Percentiles rank a stretch among this genome's conserved stretches.
Conservation (phyloP, 2,113 vertebrate genomes). For the Perca flavescens region DNA sequence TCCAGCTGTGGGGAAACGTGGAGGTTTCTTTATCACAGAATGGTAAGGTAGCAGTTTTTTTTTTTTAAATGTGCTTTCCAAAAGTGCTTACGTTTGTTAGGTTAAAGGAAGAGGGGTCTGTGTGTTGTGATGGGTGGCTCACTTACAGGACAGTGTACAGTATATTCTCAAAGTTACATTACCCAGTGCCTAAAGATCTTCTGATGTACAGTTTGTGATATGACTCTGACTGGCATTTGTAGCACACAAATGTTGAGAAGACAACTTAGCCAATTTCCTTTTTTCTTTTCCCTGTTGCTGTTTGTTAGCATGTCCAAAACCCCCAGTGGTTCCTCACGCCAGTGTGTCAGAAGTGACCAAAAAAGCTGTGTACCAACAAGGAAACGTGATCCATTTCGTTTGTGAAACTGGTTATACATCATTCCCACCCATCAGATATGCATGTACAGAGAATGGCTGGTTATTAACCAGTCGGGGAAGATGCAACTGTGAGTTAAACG, state of each 20-base stretch:
- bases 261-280: neutral
- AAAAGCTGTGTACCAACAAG: conserved; percentile 28
- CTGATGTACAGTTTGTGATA: neutral
- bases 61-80: neutral
- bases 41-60: conserved; percentile 43
- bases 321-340: conserved; percentile 37
- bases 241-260: neutral
- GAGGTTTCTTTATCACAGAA: conserved; percentile 19
- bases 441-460: conserved; percentile 21
- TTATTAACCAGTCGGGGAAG: rapidly evolving
- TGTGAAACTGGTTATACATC: conserved; percentile 59
- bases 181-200: neutral
- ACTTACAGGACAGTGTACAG: neutral
- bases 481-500: conserved; percentile 54
- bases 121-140: neutral
- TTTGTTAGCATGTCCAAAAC: conserved; percentile 37
- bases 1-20: conserved; percentile 49
- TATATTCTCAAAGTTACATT: neutral
- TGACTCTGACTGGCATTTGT: neutral
- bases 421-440: conserved; percentile 31
- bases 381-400: conserved; percentile 33
- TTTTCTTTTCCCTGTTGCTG: neutral
- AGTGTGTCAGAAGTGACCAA: conserved; percentile 6
- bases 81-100: neutral
- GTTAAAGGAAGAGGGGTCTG: neutral